Evolutionary conservation across 2,888 invertebrate species (phyloP), one percentile per base, ranked within the genome.

Genomic region (Phaedon cochleariae): DNA sequence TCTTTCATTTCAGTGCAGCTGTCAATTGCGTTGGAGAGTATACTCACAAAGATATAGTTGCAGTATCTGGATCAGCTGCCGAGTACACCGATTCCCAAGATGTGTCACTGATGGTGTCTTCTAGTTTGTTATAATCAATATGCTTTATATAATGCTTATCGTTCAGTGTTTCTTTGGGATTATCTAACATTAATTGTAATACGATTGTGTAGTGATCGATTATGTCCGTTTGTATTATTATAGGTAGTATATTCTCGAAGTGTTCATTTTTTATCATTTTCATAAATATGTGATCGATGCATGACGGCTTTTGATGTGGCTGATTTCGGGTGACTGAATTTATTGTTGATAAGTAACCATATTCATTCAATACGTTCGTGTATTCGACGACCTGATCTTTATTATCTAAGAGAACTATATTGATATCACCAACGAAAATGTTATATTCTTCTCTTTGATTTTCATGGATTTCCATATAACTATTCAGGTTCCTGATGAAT

Each of bases 241-340:
- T 3, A 41, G 41, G 41, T 15, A 41, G 7, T 26, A 26, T 26
- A 26, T 26, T 26, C 7, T 41, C 10, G 12, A 15, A 3, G 6
- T 41, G 48, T 12, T 20, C 48, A 21, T 48, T 48, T 15, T 48
- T 20, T 15, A 12, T 12, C 17, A 10, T 20, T 48, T 48, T 48
- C 3, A 48, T 48, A n/a, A 48, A 48, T 15, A 48, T 48, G 21
- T 48, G 48, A 48, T 48, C 48, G 20, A 48, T 18, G 20, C 48
- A 22, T 48, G 48, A 48, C 41, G 41, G 41, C 9, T 41, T 41
- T 41, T 41, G 41, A 41, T 41, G 41, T 41, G 41, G 41, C 6
- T 48, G 20, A 20, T 20, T 18, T 15, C 41, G n/a, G 6, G 41
- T 41, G 15, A 6, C 4, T n/a, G n/a, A 15, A 41, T 41, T 41